Evolutionary conservation across 2,797 vertebrate species (phyloP).

Genomic region (Rhynchonycteris naso): DNA sequence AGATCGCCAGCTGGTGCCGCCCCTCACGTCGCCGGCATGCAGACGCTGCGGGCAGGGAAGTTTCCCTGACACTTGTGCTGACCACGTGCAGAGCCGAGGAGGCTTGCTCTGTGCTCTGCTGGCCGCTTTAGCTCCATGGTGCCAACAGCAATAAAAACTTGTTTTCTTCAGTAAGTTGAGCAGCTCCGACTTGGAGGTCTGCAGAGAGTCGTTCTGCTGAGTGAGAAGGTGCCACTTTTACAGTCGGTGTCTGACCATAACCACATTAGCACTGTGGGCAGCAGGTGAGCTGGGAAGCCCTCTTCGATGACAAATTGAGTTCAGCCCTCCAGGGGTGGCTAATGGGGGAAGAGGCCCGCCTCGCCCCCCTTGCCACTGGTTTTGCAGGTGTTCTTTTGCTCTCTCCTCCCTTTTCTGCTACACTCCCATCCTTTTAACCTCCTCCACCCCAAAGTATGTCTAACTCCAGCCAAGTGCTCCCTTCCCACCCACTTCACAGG

Average conservation of each 20-base stretch:
- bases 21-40: background rate
- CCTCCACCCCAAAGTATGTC: background rate
- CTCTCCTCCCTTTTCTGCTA: background rate
- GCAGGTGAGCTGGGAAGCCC: slow-evolving; percentile 56
- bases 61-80: background rate
- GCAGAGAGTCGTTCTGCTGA: slow-evolving; percentile 40
- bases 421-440: background rate
- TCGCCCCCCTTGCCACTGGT: background rate
- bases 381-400: background rate
- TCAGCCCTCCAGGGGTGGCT: background rate
- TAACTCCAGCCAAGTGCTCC: background rate
- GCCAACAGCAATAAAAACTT: slow-evolving; percentile 49
- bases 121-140: background rate
- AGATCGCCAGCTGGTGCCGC: background rate
- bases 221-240: slow-evolving; percentile 53
- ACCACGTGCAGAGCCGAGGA: rapidly evolving
- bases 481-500: no score
- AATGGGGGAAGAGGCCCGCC: background rate
- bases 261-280: slow-evolving; percentile 46
- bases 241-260: background rate
- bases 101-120: background rate
- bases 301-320: slow-evolving; percentile 24
- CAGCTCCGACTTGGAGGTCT: slow-evolving; percentile 52
- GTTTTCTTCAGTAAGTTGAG: slow-evolving; percentile 65
- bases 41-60: background rate